phyloP scores from a whole-genome alignment of 2,113 vertebrate species.

The Telmatochromis bifrenatus region DNA sequence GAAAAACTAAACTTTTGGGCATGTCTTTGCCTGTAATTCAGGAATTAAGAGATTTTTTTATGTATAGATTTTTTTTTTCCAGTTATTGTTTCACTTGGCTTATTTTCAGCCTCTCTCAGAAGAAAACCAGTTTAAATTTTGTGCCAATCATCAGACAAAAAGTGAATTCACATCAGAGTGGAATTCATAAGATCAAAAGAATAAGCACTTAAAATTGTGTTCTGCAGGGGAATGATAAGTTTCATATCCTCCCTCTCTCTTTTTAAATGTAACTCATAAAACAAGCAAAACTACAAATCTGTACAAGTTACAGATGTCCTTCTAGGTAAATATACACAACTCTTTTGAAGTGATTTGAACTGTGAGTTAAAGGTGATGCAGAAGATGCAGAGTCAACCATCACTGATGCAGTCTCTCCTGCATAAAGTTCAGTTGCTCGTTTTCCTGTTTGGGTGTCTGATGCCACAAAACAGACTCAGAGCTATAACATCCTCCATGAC shows the following conservation, averaged over 20 bases:
- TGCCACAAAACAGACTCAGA: neutral
- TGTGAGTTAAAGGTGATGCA: neutral
- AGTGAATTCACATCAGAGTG: neutral
- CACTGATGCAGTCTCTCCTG: neutral
- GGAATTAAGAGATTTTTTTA: neutral
- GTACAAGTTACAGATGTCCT: neutral
- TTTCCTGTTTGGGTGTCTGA: neutral
- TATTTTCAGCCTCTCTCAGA: neutral
- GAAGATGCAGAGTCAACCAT: neutral
- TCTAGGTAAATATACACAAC: neutral
- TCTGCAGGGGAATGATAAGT: neutral
- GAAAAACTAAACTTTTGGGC: neutral
- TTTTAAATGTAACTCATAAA: neutral
- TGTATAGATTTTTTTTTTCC: neutral
- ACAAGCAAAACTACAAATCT: neutral
- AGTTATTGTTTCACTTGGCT: neutral
- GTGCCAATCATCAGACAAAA: neutral
- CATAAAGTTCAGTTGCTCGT: neutral
- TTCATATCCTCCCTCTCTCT: neutral
- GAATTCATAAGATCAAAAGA: neutral
- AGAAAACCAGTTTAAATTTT: neutral
- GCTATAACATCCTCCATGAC: neutral
- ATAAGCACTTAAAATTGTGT: neutral
- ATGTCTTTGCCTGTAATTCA: neutral
- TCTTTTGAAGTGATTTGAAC: neutral